Conservation (phyloP, 2,797 vertebrate species). For the Sebastes taczanowskii region DNA sequence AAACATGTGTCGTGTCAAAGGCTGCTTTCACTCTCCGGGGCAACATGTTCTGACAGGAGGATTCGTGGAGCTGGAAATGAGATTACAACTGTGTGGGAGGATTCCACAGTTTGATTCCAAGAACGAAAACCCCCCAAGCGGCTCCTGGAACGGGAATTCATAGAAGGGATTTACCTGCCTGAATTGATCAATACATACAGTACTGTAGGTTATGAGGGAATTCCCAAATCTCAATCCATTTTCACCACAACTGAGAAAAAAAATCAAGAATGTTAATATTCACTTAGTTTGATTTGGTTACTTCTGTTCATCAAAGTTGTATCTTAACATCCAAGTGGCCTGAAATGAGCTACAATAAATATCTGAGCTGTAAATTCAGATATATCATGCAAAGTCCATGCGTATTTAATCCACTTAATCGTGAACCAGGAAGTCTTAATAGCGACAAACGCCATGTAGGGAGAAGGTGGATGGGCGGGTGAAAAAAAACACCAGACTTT, state of each 20-base stretch:
- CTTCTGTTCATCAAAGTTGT: background rate
- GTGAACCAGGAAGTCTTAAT: too few relatives aligned
- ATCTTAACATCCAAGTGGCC: background rate
- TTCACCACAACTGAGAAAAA: background rate
- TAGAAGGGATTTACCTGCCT: background rate
- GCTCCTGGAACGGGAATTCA: background rate
- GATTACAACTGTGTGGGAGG: background rate
- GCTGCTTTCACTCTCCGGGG: constrained; percentile 12
- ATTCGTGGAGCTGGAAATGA: constrained; percentile 3
- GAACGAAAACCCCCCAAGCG: background rate
- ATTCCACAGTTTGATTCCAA: background rate
- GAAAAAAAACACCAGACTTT: too few relatives aligned
- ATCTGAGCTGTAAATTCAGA: background rate
- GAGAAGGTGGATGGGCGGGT: too few relatives aligned
- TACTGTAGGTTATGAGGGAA: background rate
- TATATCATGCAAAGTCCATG: too few relatives aligned
- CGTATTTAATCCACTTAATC: too few relatives aligned
- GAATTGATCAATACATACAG: background rate
- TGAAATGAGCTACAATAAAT: background rate
- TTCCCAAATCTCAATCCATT: background rate
- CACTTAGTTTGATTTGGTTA: background rate
- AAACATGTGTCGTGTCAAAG: constrained; percentile 30
- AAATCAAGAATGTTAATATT: background rate
- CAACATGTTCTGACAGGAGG: constrained; percentile 39
- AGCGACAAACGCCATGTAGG: too few relatives aligned